A percentile compares a stretch with the other conserved stretches of the same genome.
Conservation (phyloP, 2,888 invertebrate genomes). For the Eupeodes latifasciatus region DNA sequence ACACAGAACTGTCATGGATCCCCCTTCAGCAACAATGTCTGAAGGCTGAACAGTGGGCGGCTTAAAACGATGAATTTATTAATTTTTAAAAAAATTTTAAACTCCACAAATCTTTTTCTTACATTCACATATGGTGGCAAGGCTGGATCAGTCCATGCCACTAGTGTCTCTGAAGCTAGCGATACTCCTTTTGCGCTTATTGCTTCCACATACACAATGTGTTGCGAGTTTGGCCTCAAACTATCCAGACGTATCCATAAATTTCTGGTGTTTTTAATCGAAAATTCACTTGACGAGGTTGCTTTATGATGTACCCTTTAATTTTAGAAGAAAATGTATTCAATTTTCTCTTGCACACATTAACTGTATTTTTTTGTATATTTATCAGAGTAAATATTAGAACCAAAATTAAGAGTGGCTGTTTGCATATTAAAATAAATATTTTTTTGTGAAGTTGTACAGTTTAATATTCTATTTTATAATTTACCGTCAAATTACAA, state of each 20-base stretch:
- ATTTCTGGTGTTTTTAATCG: slow-evolving; percentile 87
- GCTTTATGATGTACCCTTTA: slow-evolving; percentile 89
- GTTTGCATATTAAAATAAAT: no score
- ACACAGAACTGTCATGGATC: slow-evolving; percentile 93
- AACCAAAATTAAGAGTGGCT: no score
- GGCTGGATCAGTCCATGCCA: slow-evolving; percentile 95
- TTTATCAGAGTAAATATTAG: no score
- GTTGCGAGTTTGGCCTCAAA: slow-evolving; percentile 92
- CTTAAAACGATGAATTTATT: slow-evolving; percentile 83
- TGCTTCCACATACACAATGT: slow-evolving; percentile 91
- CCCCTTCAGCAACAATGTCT: slow-evolving; percentile 92
- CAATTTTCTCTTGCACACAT: no score
- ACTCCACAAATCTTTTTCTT: slow-evolving; percentile 77
- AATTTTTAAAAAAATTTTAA: neutral
- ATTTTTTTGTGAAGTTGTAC: no score
- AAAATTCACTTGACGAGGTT: slow-evolving; percentile 86
- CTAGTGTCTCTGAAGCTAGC: slow-evolving; percentile 91
- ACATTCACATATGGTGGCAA: slow-evolving; percentile 95
- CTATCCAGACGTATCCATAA: slow-evolving; percentile 89
- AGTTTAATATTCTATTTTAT: no score
- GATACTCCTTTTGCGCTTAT: slow-evolving; percentile 89
- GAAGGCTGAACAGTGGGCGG: slow-evolving; percentile 93
- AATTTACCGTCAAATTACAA: no score
- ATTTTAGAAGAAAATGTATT: neutral
- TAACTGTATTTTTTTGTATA: no score